These are phyloP conservation scores for Girardinus metallicus DNA, from an alignment of 2,797 vertebrate species.

Conservation along the genomic window DNA sequence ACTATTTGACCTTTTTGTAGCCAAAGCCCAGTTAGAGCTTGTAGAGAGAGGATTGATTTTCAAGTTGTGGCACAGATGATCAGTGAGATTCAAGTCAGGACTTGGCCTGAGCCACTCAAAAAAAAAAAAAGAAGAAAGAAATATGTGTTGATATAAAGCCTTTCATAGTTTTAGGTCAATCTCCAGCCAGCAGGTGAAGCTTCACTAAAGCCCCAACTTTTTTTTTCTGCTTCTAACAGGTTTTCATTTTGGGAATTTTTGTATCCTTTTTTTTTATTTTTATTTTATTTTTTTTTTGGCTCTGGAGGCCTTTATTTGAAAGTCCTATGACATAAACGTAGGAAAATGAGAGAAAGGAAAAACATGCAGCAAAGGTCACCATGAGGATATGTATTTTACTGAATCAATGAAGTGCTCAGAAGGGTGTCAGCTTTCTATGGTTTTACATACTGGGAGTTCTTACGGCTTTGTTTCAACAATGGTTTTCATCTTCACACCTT, in stretches of 20 bases:
- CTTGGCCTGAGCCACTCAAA: not conserved
- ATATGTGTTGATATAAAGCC: not conserved
- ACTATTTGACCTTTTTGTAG: not conserved
- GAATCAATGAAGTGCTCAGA: not conserved
- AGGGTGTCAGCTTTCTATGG: not conserved
- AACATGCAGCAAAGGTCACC: too few species aligned
- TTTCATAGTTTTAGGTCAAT: not conserved
- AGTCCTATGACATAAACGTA: too few species aligned
- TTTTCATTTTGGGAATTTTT: not conserved
- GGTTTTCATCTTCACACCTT: not conserved
- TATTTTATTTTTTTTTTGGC: too few species aligned
- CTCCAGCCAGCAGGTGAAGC: not conserved
- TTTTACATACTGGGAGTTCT: not conserved
- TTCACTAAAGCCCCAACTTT: not conserved
- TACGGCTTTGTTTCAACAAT: not conserved
- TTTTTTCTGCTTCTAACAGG: not conserved
- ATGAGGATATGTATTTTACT: not conserved
- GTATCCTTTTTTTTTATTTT: too few species aligned
- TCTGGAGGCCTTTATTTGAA: too few species aligned
- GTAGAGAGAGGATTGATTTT: not conserved
- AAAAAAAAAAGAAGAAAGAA: not conserved
- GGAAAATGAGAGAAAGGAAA: too few species aligned
- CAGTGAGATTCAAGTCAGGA: not conserved
- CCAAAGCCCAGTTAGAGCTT: not conserved
- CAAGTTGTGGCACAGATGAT: not conserved